phyloP scores from a whole-genome alignment of 2,888 invertebrate species.

The Suillia variegata region DNA sequence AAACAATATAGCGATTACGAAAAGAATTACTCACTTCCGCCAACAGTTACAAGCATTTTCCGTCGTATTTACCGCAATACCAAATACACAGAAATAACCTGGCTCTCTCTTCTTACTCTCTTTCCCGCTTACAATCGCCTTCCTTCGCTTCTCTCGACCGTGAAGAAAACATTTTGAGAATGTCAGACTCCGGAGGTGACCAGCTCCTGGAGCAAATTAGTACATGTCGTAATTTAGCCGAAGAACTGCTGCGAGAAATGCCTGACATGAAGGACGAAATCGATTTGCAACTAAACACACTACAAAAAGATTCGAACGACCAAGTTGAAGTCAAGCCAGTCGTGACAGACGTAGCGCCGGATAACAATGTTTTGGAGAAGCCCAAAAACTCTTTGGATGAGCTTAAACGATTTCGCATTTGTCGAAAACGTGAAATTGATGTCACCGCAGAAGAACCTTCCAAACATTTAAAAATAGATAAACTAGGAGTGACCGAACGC shows the following conservation, averaged over 20 bases:
- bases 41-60: slow-evolving; percentile 25
- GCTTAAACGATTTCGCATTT: slow-evolving; percentile 19
- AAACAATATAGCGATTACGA: no score
- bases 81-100: slow-evolving; percentile 11
- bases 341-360: no score
- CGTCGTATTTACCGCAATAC: slow-evolving; percentile 2
- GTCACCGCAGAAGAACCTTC: slow-evolving; percentile 5
- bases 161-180: slow-evolving; percentile 19
- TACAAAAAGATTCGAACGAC: neutral
- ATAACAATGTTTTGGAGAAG: neutral
- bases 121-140: slow-evolving; percentile 11
- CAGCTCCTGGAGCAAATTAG: neutral
- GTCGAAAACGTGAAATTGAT: slow-evolving; percentile 23
- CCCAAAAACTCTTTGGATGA: slow-evolving; percentile 16
- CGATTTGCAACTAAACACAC: neutral
- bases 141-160: slow-evolving; percentile 5
- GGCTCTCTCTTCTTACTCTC: slow-evolving; percentile 21
- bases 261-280: slow-evolving; percentile 31
- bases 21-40: slow-evolving; percentile 29
- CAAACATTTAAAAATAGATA: slow-evolving; percentile 26
- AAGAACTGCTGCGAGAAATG: slow-evolving; percentile 28
- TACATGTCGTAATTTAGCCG: slow-evolving; percentile 19
- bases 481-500: slow-evolving; percentile 34
- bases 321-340: neutral
- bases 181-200: neutral